These are phyloP conservation scores for Moxostoma hubbsi DNA, from an alignment of 2,797 vertebrate species.

Conservation along the genomic window DNA sequence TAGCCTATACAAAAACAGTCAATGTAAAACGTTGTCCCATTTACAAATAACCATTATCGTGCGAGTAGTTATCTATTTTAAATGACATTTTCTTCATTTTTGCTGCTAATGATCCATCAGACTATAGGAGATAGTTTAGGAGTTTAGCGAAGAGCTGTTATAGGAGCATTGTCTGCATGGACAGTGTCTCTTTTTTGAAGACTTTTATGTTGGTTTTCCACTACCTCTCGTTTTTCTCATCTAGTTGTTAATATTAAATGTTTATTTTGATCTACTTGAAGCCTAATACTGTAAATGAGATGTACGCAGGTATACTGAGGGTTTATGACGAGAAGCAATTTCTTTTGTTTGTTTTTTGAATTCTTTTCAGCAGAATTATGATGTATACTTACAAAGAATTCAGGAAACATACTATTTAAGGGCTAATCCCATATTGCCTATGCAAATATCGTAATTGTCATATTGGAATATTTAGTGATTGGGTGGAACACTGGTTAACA, in stretches of 20 bases:
- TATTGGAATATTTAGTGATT: slow-evolving; percentile 82
- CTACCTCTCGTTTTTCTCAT: too few relatives aligned
- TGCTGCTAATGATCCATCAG: slow-evolving; percentile 42
- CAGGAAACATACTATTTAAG: slow-evolving; percentile 96
- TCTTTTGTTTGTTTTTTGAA: slow-evolving; percentile 68
- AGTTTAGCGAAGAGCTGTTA: slow-evolving; percentile 37
- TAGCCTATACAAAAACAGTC: neutral
- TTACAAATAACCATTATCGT: neutral
- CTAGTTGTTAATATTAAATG: slow-evolving; percentile 75
- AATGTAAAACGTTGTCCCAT: slow-evolving; percentile 2
- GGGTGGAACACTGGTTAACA: slow-evolving; percentile 93
- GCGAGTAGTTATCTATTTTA: slow-evolving; percentile 10
- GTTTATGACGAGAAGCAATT: slow-evolving; percentile 76
- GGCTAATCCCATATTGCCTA: slow-evolving; percentile 99
- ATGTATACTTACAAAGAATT: slow-evolving; percentile 86
- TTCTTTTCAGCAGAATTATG: slow-evolving; percentile 80
- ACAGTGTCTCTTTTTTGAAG: too few relatives aligned
- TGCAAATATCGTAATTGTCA: slow-evolving; percentile 98
- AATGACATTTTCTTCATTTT: slow-evolving; percentile 23
- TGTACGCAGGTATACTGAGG: slow-evolving; percentile 78
- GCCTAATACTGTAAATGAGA: slow-evolving; percentile 86
- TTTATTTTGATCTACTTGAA: slow-evolving; percentile 85
- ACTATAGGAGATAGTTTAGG: slow-evolving; percentile 5
- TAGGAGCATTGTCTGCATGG: too few relatives aligned
- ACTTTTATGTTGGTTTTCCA: too few relatives aligned